Base-by-base conservation (phyloP, 2,888 invertebrate species). In the Yponomeuta plumbellus region DNA sequence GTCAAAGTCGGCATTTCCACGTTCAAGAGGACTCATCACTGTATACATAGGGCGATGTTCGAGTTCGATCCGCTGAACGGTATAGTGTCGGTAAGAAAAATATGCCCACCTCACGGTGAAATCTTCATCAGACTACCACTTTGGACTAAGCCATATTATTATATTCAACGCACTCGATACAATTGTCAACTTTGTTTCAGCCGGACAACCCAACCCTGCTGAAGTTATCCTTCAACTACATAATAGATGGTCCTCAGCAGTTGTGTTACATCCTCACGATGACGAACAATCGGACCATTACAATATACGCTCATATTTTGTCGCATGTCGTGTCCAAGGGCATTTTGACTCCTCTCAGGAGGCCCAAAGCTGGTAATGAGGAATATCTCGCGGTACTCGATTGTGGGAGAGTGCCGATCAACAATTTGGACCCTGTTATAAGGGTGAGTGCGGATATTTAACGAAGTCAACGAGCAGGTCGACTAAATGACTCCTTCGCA, bases 351-450 rank as follows among this genome's bases (percentile, higher is more conserved):
- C 81, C 91, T n/a, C 72, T 90, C 59, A 77, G 86, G 40, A 80
- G 87, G 17, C 76, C 76, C 17, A 52, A 11, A 17, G 66, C 79
- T 0, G 73, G 71, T 17, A 61, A 26, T 17, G 13, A 13, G 26
- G 61, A 83, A 0, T 86, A 83, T 72, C 74, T 90, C 23, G 80
- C 86, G 4, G 77, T 83, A 23, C 69, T 90, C 69, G 83, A 90
- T 67, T 90, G 91, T 74, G 91, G 91, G 56, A 81, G 77, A 76
- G 90, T 90, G 22, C 88, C 89, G 44, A 90, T 91, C 17, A 91
- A 91, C 71, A 91, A 91, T 72, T 78, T 91, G 69, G 89, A 91
- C 78, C 86, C 89, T 2, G 89, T 90, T 39, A 86, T 90, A 71
- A 78, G 91, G 75, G 91, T 90, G 73, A 76, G 81, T 66, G 23